A percentile compares a stretch with the other conserved stretches of the same genome.
Conservation (phyloP, 2,888 invertebrate genomes). For the Drosophila barbarae region DNA sequence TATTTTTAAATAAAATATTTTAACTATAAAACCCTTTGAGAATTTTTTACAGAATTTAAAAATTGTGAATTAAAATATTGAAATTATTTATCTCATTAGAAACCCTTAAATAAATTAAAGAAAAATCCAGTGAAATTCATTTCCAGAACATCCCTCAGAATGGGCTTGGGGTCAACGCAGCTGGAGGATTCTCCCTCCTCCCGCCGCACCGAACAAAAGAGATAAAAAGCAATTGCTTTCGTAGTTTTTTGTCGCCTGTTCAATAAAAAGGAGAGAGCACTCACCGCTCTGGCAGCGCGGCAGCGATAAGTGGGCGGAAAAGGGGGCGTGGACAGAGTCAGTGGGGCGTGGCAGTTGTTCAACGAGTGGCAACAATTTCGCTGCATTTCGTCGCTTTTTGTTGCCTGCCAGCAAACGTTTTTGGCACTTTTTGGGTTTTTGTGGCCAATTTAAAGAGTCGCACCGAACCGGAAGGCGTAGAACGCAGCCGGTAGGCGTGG, state of each 20-base stretch:
- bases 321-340: slow-evolving; percentile 19
- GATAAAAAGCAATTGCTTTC: slow-evolving; percentile 26
- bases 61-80: neutral
- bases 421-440: slow-evolving; percentile 68
- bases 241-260: slow-evolving; percentile 58
- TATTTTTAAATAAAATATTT: neutral
- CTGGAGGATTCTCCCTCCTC: neutral
- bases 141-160: neutral
- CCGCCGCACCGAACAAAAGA: neutral
- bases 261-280: slow-evolving; percentile 48
- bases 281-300: slow-evolving; percentile 1
- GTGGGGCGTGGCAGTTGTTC: slow-evolving; percentile 47
- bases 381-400: slow-evolving; percentile 28
- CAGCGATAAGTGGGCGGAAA: slow-evolving; percentile 15
- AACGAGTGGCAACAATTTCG: slow-evolving; percentile 67
- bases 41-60: neutral
- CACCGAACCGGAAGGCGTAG: slow-evolving; percentile 29
- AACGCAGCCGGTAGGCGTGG: slow-evolving; percentile 24
- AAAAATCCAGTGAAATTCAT: neutral
- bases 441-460: slow-evolving; percentile 66
- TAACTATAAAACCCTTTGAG: fast-evolving
- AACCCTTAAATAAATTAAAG: neutral
- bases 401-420: slow-evolving; percentile 57
- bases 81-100: no score
- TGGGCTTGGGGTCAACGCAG: neutral